Conservation (phyloP, 2,113 vertebrate genomes). For the Heterotilapia buettikoferi region DNA sequence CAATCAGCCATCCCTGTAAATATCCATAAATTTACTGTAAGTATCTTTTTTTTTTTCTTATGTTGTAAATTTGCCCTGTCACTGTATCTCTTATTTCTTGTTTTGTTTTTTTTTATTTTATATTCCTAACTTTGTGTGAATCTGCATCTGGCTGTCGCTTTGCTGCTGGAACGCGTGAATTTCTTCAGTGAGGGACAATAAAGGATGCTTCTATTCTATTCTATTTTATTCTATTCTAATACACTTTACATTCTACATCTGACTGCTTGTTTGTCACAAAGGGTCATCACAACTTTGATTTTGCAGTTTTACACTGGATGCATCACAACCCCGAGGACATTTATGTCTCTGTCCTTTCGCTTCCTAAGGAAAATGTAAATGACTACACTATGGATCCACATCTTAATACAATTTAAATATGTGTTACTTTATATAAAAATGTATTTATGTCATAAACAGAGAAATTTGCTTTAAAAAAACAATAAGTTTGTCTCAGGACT, state of each 20-base stretch:
- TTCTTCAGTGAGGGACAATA: background rate
- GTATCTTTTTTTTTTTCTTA: background rate
- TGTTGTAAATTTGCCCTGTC: background rate
- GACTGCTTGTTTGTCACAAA: background rate
- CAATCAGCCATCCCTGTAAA: background rate
- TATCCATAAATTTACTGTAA: background rate
- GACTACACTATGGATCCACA: background rate
- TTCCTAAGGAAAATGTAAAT: background rate
- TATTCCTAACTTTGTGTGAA: background rate
- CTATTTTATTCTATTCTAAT: background rate
- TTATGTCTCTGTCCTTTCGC: background rate
- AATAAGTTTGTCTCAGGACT: background rate
- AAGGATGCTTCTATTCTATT: rapidly evolving
- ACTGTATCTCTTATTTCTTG: background rate
- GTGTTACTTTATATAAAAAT: background rate
- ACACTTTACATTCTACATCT: background rate
- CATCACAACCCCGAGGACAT: background rate
- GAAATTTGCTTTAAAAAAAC: background rate
- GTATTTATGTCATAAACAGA: background rate
- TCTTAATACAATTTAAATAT: background rate
- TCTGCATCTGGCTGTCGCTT: background rate
- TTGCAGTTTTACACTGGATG: background rate
- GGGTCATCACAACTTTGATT: background rate
- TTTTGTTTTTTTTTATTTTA: background rate
- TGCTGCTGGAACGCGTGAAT: rapidly evolving